Evolutionary conservation across 2,797 vertebrate species (phyloP), one percentile per base, ranked within the genome.

Genomic region (Glyptemys insculpta): DNA sequence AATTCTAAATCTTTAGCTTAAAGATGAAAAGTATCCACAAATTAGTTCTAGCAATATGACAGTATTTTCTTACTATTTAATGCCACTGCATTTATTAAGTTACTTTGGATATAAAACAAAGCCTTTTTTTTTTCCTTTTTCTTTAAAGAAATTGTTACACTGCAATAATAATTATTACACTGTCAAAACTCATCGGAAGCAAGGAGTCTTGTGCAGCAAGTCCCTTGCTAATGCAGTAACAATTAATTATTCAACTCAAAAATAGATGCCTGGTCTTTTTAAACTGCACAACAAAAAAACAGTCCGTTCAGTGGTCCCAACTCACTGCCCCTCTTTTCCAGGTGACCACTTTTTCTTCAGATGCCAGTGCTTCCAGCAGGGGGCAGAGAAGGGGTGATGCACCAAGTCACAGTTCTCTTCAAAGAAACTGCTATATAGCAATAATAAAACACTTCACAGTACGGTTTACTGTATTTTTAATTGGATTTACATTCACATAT

Each of bases 1-100:
- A 93, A 93, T 86, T 93, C 85, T 91, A 19, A 79, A 91, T 95
- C 84, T 97, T 94, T 91, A 96, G 90, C 62, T 1, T 41, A 47
- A 94, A 97, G 92, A 97, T 95, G 94, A 97, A 97, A 97, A 94
- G 96, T 65, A 85, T 78, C 0, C 0, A 81, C 10, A 91, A 93
- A 83, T 81, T 96, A 85, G 94, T 95, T 95, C 78, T 96, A 86
- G 92, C 93, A 96, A 72, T 41, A 2, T 78, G 88, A 92, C 53
- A 90, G 37, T 81, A 88, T 81, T 94, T 91, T 81, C 89, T 27
- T 80, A 23, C 87, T 95, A 93, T 95, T 97, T 92, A 96, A 93
- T 27, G 52, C 34, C 44, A 89, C 79, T 93, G 85, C 14, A 89
- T 78, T 93, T 16, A 91, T 95, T 82, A 93, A 62, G 81, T 88